Conservation (phyloP, 2,888 invertebrate species). For the Hydropsyche betteni region DNA sequence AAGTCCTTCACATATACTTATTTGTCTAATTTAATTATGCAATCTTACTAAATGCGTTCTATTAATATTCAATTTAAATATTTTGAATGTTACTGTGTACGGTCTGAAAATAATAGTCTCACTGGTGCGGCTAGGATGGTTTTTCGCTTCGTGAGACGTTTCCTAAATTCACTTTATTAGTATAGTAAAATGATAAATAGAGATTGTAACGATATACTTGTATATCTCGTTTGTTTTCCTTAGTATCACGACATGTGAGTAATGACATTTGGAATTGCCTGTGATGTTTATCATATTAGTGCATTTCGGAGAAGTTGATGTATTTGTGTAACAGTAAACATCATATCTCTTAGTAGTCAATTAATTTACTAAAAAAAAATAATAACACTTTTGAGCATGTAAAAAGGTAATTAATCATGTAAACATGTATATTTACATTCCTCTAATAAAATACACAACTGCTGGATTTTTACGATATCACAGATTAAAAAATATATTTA, state of each 20-base stretch:
- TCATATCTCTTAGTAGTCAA: constrained; percentile 34
- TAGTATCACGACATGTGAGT: constrained; percentile 33
- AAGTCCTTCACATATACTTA: too few relatives aligned
- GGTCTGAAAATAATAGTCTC: background rate
- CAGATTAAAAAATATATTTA: background rate
- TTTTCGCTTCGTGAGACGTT: background rate
- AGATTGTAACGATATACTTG: constrained; percentile 1
- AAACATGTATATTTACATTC: constrained; percentile 26
- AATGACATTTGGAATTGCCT: constrained; percentile 32
- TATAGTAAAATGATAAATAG: background rate
- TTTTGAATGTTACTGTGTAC: background rate
- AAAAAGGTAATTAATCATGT: constrained; percentile 19
- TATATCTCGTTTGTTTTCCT: background rate
- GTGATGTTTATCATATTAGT: constrained; percentile 32
- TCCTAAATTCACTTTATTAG: constrained; percentile 22
- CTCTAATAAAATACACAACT: constrained; percentile 8
- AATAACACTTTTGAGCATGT: constrained; percentile 21
- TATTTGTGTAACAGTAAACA: constrained; percentile 35
- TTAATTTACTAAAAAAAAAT: constrained; percentile 33
- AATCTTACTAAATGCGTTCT: too few relatives aligned
- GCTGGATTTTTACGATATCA: constrained; percentile 15
- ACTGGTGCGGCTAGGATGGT: background rate
- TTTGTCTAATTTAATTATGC: too few relatives aligned
- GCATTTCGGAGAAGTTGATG: constrained; percentile 30
- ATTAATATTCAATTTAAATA: too few relatives aligned